phyloP scores from a whole-genome alignment of 2,888 invertebrate genomes.

The Colletes collaris region DNA sequence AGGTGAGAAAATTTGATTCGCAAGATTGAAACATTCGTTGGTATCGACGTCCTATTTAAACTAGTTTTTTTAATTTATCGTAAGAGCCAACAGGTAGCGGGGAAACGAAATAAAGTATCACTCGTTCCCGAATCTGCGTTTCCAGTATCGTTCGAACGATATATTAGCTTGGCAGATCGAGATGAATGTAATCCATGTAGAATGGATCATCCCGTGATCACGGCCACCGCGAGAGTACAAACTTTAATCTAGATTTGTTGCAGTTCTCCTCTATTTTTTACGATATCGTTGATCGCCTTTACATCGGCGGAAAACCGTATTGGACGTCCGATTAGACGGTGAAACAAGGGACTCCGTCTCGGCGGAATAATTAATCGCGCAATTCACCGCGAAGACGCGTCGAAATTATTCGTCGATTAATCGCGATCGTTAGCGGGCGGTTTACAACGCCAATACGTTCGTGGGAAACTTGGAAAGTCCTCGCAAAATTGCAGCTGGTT shows the following conservation, averaged over 20 bases:
- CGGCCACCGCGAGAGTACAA: slow-evolving; percentile 21
- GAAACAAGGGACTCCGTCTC: slow-evolving; percentile 25
- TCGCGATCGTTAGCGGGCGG: slow-evolving; percentile 52
- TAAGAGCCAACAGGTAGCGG: background rate
- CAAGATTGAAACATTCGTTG: no score
- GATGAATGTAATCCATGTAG: slow-evolving; percentile 25
- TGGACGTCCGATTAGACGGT: slow-evolving; percentile 38
- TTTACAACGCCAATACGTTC: slow-evolving; percentile 47
- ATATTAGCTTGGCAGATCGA: slow-evolving; percentile 10
- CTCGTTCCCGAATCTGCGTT: no score
- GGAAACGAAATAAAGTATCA: no score
- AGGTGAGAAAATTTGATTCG: no score
- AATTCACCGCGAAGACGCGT: slow-evolving; percentile 48
- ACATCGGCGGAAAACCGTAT: slow-evolving; percentile 47
- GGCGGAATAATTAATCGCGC: slow-evolving; percentile 51
- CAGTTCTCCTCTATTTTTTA: slow-evolving; percentile 24
- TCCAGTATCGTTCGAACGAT: background rate
- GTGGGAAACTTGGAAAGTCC: slow-evolving; percentile 48
- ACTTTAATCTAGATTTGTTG: slow-evolving; percentile 51
- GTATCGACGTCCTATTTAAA: no score
- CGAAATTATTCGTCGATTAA: slow-evolving; percentile 60
- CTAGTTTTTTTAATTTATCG: background rate
- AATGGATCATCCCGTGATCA: slow-evolving; percentile 7
- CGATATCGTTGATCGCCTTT: slow-evolving; percentile 4
- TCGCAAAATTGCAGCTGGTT: slow-evolving; percentile 46